A percentile compares a stretch with the other conserved stretches of the same genome.
Conservation (phyloP, 2,888 invertebrate species). For the Melanostoma mellinum region DNA sequence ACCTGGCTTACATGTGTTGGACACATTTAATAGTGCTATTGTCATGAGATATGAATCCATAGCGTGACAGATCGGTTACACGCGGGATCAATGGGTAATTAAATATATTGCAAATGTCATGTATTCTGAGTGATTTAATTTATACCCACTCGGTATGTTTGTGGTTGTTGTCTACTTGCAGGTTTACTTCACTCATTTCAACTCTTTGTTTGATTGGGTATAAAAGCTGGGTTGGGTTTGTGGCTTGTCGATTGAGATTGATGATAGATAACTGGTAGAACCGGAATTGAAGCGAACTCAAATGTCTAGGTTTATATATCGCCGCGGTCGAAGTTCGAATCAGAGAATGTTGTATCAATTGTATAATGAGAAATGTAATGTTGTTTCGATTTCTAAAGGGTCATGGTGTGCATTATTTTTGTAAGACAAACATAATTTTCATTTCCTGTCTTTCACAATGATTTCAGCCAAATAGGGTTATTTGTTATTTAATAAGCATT, state of each 20-base stretch:
- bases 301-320: background rate
- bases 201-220: constrained; percentile 26
- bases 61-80: constrained; percentile 59
- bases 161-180: constrained; percentile 5
- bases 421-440: too few relatives aligned
- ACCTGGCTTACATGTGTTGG: constrained; percentile 23
- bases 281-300: constrained; percentile 40
- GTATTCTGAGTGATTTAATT: constrained; percentile 53
- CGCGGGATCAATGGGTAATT: constrained; percentile 48
- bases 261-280: constrained; percentile 37
- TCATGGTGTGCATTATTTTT: too few relatives aligned
- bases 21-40: background rate
- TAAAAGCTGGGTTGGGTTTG: background rate
- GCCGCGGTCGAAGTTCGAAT: constrained; percentile 12
- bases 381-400: too few relatives aligned
- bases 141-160: background rate
- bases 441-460: too few relatives aligned
- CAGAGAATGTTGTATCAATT: background rate
- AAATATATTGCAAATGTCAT: constrained; percentile 51
- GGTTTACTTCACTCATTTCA: constrained; percentile 19
- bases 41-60: constrained; percentile 22
- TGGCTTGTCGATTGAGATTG: constrained; percentile 15
- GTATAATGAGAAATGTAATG: too few relatives aligned
- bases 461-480: too few relatives aligned
- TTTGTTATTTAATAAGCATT: too few relatives aligned